Evolutionary conservation across 1,140 invertebrate genomes (phyloP), one percentile per base, ranked within the genome.

Genomic region (Zaprionus gabonicus): DNA sequence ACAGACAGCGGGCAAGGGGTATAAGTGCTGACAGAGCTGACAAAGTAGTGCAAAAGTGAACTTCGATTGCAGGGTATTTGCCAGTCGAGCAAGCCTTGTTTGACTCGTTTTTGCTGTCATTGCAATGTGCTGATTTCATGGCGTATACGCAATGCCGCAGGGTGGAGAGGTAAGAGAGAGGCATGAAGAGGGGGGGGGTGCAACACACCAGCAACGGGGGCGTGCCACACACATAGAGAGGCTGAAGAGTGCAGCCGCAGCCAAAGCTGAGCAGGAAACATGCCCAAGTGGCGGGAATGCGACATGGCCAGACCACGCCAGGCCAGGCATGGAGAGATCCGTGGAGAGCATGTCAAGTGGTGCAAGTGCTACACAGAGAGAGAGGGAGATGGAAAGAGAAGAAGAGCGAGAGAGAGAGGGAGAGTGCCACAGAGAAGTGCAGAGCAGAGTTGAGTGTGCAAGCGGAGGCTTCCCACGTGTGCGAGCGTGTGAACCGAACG

Each of bases 261-360:
- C 36, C 36, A 44, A 71, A 62, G 49, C 36, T 44, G 49, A 71
- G 78, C 78, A 91, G 85, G 85, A 90, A 90, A 82, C 85, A 90
- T 90, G 86, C 71, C 90, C 82, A 90, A 90, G 85, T 90, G 82
- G 81, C 86, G 85, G 81, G 79, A 81, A 88, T 86, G 80, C 79
- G 79, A 72, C 69, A 59, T 38, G 23, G 6, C 20, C 27, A 20
- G 20, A n/a, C n/a, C n/a, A n/a, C n/a, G 20, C 20, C 20, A 10
- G 31, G 31, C 31, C 31, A 34, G 56, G 36, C n/a, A 59, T 15
- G 13, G 56, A 63, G 27, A 38, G 59, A 34, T 27, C 23, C 12
- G 12, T 13, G n/a, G 36, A 57, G n/a, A 41, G 13, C 41, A 46
- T 82, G 81, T 82, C 81, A 83, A 83, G 81, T 83, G 76, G 64